Conservation (phyloP, 2,888 invertebrate genomes). For the Mythimna pallens region DNA sequence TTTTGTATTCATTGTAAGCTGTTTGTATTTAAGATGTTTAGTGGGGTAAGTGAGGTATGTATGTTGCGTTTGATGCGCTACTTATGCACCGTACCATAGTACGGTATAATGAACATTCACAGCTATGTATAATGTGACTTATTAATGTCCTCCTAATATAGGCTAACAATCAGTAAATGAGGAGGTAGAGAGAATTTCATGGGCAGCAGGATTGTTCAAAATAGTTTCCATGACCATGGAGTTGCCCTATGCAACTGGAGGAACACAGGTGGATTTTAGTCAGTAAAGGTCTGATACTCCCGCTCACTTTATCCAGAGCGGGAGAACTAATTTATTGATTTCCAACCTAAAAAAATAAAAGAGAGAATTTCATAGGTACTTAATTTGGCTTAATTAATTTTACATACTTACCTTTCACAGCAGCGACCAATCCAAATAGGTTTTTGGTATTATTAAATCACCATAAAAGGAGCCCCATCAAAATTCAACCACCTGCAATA, state of each 20-base stretch:
- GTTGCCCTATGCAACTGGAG: too few species aligned
- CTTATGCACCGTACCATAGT: too few species aligned
- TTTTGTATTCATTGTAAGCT: conserved; percentile 62
- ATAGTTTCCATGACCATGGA: not conserved
- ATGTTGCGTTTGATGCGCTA: too few species aligned
- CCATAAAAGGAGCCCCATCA: not conserved
- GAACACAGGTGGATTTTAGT: not conserved
- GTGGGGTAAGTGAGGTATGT: not conserved
- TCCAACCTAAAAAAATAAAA: too few species aligned
- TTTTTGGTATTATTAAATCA: not conserved
- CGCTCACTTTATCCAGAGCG: not conserved
- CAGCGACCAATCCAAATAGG: not conserved
- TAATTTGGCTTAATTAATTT: too few species aligned
- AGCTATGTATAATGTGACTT: too few species aligned
- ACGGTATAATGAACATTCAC: too few species aligned
- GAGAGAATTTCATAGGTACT: too few species aligned
- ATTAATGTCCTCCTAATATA: too few species aligned
- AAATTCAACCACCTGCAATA: conserved; percentile 10
- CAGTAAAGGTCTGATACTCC: not conserved
- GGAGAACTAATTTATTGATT: too few species aligned
- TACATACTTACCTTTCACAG: not conserved
- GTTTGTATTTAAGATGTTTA: conserved; percentile 13
- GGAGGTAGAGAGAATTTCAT: not conserved
- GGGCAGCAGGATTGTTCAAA: not conserved
- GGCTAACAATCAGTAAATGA: not conserved